Base-by-base conservation (phyloP, 2,888 invertebrate genomes). In the Coelinius sp. region DNA sequence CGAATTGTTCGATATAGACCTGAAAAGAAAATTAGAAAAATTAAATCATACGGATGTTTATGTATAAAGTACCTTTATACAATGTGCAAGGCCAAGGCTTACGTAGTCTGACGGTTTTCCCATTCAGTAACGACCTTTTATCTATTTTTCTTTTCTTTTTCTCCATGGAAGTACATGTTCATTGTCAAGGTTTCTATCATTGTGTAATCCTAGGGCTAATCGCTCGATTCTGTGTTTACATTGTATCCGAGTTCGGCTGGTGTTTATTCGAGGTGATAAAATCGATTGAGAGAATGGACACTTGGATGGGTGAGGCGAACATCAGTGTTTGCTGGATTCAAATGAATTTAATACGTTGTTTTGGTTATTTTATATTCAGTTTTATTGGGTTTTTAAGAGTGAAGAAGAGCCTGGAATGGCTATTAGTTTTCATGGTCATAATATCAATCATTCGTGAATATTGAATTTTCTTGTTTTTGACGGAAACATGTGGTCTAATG, bases 91-190 rank as follows among this genome's bases (percentile, higher is more conserved):
- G 68, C 62, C 68, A 49, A 62, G 68, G 68, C 62, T 67, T 67
- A 62, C 63, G 65, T 70, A 49, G 71, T 67, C 22, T 38, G 67
- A 49, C 65, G 68, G 52, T 72, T 63, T 53, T 73, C 44, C 14
- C 35, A 31, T 35, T 27, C 56, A 66, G 31, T 27, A n/a, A 31
- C 14, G 59, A 68, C 64, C 68, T 52, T 65, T 72, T 56, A n/a
- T 65, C 52, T 53, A 52, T 24, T 62, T n/a, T 56, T 41, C 22
- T 53, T 63, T n/a, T n/a, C n/a, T n/a, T n/a, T n/a, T n/a, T n/a
- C n/a, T 12, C 56, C 25, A 35, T n/a, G n/a, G 38, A 63, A 63
- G 35, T 41, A 7, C 38, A 22, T 63, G 31, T 10, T 63, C 62
- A 41, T 17, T 63, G 41, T 63, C 62, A 63, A 38, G 62, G 62